These are phyloP conservation scores for Littorina saxatilis DNA, from an alignment of 1,140 invertebrate species.

Conservation along the genomic window DNA sequence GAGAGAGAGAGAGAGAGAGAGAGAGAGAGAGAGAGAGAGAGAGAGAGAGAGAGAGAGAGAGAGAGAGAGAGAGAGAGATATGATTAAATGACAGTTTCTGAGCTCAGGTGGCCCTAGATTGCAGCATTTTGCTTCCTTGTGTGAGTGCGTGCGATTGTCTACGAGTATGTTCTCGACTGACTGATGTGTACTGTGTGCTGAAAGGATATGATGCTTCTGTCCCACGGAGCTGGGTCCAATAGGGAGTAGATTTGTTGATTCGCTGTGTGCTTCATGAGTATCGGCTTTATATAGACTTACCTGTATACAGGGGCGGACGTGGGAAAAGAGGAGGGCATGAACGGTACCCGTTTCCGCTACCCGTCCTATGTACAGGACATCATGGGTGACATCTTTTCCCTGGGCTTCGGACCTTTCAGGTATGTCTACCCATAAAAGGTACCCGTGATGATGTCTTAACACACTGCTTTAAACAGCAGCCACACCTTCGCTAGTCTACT, in stretches of 20 bases:
- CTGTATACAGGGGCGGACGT: conserved; percentile 75
- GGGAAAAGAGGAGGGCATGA: conserved; percentile 65
- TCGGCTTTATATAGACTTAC: not conserved
- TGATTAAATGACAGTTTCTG: no score
- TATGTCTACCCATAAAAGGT: conserved; percentile 40
- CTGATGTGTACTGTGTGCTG: not conserved
- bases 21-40: no score
- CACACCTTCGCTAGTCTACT: no score
- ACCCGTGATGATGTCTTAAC: no score
- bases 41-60: no score
- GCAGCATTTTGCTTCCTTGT: no score
- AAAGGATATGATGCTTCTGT: no score
- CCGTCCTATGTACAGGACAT: conserved; percentile 85
- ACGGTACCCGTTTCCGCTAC: conserved; percentile 79
- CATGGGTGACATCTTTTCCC: conserved; percentile 85
- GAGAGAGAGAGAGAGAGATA: no score
- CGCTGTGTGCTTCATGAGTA: not conserved
- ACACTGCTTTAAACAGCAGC: no score
- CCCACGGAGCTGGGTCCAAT: no score
- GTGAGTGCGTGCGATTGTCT: conserved; percentile 4
- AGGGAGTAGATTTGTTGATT: not conserved
- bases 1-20: no score
- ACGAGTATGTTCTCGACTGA: not conserved
- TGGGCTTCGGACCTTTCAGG: conserved; percentile 85
- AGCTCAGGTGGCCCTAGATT: no score